Evolutionary conservation across 2,113 vertebrate species (phyloP).

Genomic region (Larimichthys polyactis): DNA sequence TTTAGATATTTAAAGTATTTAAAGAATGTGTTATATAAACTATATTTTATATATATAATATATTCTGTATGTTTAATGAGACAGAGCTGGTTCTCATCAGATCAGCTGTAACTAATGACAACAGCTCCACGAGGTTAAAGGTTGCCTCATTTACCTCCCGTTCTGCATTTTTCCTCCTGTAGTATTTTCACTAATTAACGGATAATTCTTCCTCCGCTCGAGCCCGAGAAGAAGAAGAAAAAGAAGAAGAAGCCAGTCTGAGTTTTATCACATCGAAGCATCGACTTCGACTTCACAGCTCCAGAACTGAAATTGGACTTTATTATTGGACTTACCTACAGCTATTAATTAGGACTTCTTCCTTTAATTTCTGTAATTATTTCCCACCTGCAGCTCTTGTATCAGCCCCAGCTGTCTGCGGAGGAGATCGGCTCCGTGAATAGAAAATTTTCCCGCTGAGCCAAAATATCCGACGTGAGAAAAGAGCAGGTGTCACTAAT

Average conservation of each 20-base stretch:
- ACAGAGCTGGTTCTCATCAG: not conserved
- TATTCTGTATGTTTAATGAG: too few relatives aligned
- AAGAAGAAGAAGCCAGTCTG: not conserved
- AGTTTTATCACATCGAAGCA: constrained; percentile 7
- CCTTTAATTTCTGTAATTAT: constrained; percentile 56
- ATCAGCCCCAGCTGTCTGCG: constrained; percentile 43
- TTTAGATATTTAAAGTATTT: too few relatives aligned
- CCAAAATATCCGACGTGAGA: constrained; percentile 25
- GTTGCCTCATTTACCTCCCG: constrained; percentile 23
- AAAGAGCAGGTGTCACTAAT: constrained; percentile 65
- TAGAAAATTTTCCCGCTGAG: constrained; percentile 7
- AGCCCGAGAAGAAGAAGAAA: not conserved
- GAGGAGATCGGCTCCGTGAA: not conserved
- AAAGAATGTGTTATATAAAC: too few relatives aligned
- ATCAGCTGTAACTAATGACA: constrained; percentile 28
- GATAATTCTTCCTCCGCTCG: constrained; percentile 11
- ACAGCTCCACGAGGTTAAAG: constrained; percentile 24
- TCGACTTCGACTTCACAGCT: not conserved
- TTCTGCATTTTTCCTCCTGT: constrained; percentile 26
- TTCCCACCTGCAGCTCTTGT: constrained; percentile 57
- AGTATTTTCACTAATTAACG: constrained; percentile 43
- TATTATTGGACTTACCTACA: constrained; percentile 60
- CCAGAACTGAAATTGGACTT: constrained; percentile 35
- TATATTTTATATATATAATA: too few relatives aligned
- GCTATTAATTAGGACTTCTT: constrained; percentile 59